Percentiles rank a stretch among this genome's conserved stretches.
Conservation (phyloP, 2,888 invertebrate species). For the Abrostola tripartita region DNA sequence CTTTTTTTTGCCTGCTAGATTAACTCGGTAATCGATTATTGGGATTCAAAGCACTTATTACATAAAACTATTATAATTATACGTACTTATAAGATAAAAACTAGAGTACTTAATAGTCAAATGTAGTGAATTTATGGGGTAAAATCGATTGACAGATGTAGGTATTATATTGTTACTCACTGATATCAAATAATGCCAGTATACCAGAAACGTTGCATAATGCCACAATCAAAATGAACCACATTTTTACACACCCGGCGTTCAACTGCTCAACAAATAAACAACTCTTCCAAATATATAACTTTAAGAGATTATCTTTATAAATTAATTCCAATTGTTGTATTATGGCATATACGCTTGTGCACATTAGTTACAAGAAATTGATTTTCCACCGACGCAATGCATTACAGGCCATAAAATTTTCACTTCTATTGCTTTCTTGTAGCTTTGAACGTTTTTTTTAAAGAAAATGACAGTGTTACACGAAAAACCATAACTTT, state of each 20-base stretch:
- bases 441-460: conserved; percentile 6
- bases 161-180: conserved; percentile 27
- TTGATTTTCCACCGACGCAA: conserved; percentile 28
- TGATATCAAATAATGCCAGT: conserved; percentile 21
- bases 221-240: conserved; percentile 11
- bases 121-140: no score
- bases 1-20: no score
- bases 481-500: not conserved
- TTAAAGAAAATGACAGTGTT: conserved; percentile 1
- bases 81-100: not conserved
- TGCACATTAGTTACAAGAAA: conserved; percentile 38
- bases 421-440: conserved; percentile 3
- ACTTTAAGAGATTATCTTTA: conserved; percentile 16
- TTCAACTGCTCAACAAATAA: conserved; percentile 20
- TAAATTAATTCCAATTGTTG: conserved; percentile 12
- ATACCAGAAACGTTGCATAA: conserved; percentile 10
- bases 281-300: conserved; percentile 26
- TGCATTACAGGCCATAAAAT: conserved; percentile 25
- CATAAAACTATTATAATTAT: not conserved
- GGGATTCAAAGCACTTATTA: not conserved
- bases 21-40: no score
- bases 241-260: conserved; percentile 21
- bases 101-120: no score
- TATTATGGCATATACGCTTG: conserved; percentile 10
- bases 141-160: no score